Percentiles rank a stretch among this genome's conserved stretches.
Conservation (phyloP, 2,113 vertebrate genomes). For the Barbus barbus region DNA sequence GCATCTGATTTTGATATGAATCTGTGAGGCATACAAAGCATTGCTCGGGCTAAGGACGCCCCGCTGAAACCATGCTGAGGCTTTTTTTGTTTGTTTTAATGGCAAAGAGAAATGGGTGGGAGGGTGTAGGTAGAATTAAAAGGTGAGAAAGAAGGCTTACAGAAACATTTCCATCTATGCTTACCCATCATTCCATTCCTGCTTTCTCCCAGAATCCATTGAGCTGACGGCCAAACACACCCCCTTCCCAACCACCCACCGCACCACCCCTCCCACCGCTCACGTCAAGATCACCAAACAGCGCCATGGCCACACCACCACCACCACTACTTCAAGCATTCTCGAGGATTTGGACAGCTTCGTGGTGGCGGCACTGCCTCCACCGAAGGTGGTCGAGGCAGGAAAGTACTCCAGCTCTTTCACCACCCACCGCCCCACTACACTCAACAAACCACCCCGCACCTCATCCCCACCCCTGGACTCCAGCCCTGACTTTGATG, state of each 20-base stretch:
- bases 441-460: conserved; percentile 56
- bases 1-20: conserved; percentile 36
- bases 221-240: conserved; percentile 65
- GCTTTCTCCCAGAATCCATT: conserved; percentile 80
- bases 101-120: not conserved
- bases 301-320: conserved; percentile 59
- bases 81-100: conserved; percentile 13
- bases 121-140: not conserved
- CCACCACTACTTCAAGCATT: conserved; percentile 61
- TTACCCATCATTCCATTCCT: conserved; percentile 80
- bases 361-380: conserved; percentile 65
- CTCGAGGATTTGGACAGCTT: not conserved
- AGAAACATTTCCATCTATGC: conserved; percentile 74
- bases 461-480: conserved; percentile 31
- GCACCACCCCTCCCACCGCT: conserved; percentile 52
- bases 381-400: conserved; percentile 57
- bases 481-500: conserved; percentile 67
- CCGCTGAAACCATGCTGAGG: conserved; percentile 7
- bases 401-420: conserved; percentile 43
- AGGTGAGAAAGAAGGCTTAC: not conserved
- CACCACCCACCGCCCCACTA: conserved; percentile 51
- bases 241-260: conserved; percentile 61
- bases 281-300: conserved; percentile 57
- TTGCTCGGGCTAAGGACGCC: conserved; percentile 24
- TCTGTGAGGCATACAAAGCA: conserved; percentile 31